Percentiles rank a stretch among this genome's conserved stretches.
phyloP scores from a whole-genome alignment of 2,888 invertebrate genomes.

The Melieria omissa region DNA sequence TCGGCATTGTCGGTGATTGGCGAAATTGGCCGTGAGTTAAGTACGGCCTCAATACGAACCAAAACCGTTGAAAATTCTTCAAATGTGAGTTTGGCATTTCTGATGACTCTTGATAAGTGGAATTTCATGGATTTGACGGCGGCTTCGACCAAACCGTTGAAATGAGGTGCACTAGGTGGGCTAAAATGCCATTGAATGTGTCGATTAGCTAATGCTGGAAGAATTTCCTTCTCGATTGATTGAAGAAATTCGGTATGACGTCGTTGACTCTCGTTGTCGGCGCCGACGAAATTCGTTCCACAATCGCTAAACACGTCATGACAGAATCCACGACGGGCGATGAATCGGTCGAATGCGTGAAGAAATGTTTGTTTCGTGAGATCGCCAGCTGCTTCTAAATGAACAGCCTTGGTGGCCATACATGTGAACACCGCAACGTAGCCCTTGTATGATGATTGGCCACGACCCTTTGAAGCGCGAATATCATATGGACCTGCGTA shows the following conservation, averaged over 20 bases:
- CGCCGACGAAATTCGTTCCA: background rate
- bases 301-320: background rate
- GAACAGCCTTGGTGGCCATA: constrained; percentile 5
- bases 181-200: background rate
- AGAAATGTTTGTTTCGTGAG: constrained; percentile 10
- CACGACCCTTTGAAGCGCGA: constrained; percentile 17
- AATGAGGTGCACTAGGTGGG: background rate
- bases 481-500: constrained; percentile 24
- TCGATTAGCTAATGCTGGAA: background rate
- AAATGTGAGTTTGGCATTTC: constrained; percentile 1
- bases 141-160: constrained; percentile 11
- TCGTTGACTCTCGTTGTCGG: background rate
- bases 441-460: constrained; percentile 16
- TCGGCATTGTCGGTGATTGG: constrained; percentile 7
- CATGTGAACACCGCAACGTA: constrained; percentile 27
- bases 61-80: constrained; percentile 12
- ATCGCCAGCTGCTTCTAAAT: constrained; percentile 11
- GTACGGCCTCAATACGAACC: background rate
- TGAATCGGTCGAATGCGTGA: constrained; percentile 11
- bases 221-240: background rate
- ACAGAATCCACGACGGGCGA: background rate
- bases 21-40: constrained; percentile 3
- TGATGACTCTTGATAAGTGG: constrained; percentile 1
- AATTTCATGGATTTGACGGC: constrained; percentile 6
- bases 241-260: background rate